Conservation (phyloP, 2,888 invertebrate species). For the Proisotoma minuta region DNA sequence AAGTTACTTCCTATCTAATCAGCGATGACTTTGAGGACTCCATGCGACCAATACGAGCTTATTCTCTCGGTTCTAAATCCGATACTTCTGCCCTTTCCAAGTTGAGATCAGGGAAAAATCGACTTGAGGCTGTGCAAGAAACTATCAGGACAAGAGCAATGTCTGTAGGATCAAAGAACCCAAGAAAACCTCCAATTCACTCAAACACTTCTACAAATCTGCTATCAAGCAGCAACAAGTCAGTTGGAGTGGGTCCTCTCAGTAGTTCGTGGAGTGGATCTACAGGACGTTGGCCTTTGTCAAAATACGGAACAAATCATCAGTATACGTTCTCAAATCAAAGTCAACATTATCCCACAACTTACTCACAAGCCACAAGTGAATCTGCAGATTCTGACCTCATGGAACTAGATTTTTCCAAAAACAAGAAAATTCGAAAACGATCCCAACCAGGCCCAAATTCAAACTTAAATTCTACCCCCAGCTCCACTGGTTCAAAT, state of each 20-base stretch:
- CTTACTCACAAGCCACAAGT: conserved; percentile 24
- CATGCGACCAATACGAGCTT: conserved; percentile 67
- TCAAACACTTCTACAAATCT: conserved; percentile 31
- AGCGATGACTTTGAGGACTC: conserved; percentile 58
- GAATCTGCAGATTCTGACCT: conserved; percentile 44
- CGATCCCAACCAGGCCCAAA: conserved; percentile 44
- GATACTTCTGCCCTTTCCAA: conserved; percentile 51
- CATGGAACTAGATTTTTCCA: conserved; percentile 47
- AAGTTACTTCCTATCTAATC: conserved; percentile 69
- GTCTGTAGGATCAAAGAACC: conserved; percentile 60
- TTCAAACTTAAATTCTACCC: conserved; percentile 21
- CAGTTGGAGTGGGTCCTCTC: conserved; percentile 66
- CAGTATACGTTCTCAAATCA: conserved; percentile 5
- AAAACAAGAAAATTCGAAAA: conserved; percentile 43
- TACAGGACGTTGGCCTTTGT: conserved; percentile 54
- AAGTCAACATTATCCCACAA: conserved; percentile 18
- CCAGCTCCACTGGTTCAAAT: conserved; percentile 32
- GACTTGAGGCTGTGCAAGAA: conserved; percentile 46
- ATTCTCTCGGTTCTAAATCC: conserved; percentile 78
- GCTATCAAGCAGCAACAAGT: conserved; percentile 21
- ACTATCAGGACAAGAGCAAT: conserved; percentile 63
- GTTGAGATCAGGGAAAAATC: conserved; percentile 35
- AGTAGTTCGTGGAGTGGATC: conserved; percentile 54
- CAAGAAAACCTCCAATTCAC: conserved; percentile 30
- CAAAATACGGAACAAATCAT: conserved; percentile 23